Conservation (phyloP, 2,113 vertebrate species). For the Otolemur garnettii region DNA sequence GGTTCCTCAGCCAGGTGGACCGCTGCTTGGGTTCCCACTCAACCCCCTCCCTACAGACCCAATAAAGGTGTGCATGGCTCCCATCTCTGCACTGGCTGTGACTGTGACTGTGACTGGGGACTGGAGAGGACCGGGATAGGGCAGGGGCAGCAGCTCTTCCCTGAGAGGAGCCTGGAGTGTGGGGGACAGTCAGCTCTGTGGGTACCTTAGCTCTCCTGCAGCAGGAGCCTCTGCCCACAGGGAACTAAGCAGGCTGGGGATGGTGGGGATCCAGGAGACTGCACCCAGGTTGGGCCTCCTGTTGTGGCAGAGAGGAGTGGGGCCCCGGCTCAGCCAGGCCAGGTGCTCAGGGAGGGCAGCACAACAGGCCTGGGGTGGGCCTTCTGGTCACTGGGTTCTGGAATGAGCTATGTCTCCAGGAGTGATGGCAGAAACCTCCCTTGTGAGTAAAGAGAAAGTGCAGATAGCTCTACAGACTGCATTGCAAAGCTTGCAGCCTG, state of each 20-base stretch:
- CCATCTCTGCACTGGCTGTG: not conserved
- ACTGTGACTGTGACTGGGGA: not conserved
- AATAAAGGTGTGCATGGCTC: conserved; percentile 63
- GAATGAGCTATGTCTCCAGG: accelerated
- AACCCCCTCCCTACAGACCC: accelerated
- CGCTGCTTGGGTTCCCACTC: conserved; percentile 11
- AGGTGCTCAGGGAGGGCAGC: not conserved
- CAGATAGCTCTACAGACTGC: too few species aligned
- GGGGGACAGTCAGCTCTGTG: accelerated
- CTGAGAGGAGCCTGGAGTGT: not conserved
- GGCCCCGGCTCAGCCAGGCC: not conserved
- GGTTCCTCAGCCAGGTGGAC: conserved; percentile 73
- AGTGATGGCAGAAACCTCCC: accelerated
- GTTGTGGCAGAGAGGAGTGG: accelerated
- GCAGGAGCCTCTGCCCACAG: not conserved
- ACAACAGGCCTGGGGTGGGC: not conserved
- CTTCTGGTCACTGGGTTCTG: accelerated
- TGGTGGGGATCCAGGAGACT: too few species aligned
- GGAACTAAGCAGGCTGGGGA: not conserved
- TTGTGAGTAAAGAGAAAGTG: accelerated
- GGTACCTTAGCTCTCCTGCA: not conserved
- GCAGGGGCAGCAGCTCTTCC: not conserved
- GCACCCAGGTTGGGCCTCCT: not conserved
- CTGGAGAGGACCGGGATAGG: not conserved
- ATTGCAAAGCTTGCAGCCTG: accelerated